Conservation (phyloP, 1,140 invertebrate genomes). For the Tribolium madens region DNA sequence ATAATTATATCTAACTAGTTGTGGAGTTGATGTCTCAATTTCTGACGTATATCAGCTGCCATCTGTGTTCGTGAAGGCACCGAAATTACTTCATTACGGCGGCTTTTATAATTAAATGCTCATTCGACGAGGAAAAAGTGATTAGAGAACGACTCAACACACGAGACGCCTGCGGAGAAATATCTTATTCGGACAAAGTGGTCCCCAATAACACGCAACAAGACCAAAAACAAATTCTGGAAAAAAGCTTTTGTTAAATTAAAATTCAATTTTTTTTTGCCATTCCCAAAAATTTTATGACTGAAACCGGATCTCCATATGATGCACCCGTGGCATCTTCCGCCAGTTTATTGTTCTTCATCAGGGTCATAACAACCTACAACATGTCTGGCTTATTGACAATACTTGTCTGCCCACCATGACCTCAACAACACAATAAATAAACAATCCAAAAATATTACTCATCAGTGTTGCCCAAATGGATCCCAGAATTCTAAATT, state of each 20-base stretch:
- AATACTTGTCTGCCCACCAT: neutral
- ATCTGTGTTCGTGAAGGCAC: slow-evolving; percentile 36
- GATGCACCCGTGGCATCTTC: neutral
- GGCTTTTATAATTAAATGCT: slow-evolving; percentile 54
- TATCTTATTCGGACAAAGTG: neutral
- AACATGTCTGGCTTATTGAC: neutral
- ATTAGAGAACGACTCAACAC: slow-evolving; percentile 31
- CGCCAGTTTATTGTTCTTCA: neutral
- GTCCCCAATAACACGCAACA: neutral
- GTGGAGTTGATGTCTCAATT: slow-evolving; percentile 53
- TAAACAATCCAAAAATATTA: no score
- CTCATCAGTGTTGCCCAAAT: no score
- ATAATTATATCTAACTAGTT: slow-evolving; percentile 54
- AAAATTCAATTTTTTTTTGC: no score
- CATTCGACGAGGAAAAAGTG: slow-evolving; percentile 46
- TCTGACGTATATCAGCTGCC: slow-evolving; percentile 52
- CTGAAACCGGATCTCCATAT: no score
- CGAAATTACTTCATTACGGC: slow-evolving; percentile 54
- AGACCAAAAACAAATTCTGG: neutral
- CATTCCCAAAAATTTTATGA: neutral
- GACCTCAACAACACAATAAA: neutral
- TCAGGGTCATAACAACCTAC: neutral
- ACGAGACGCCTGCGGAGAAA: slow-evolving; percentile 30
- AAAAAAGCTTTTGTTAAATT: no score
- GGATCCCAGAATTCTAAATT: no score